Evolutionary conservation across 2,888 invertebrate genomes (phyloP), one percentile per base, ranked within the genome.

Genomic region (Tinea semifulvella): DNA sequence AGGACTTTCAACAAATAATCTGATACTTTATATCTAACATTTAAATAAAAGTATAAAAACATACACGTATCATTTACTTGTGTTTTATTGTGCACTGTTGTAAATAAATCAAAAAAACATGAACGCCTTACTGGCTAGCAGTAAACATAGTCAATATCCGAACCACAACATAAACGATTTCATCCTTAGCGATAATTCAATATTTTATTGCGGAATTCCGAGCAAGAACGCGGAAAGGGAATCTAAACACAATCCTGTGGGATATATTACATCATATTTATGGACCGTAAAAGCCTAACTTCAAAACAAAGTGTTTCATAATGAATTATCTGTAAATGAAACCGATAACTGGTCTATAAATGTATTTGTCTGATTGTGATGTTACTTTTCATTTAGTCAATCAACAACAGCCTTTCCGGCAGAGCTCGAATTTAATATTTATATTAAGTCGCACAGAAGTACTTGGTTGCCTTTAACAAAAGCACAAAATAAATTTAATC

Each of bases 131-230:
- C n/a, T 6, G 38, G n/a, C 16, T 17, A 38, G 11, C 22, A 22
- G 40, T 40, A 40, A 40, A 40, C 14, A 22, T 22, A 40, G 40
- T 40, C 40, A 40, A 40, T 40, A 40, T 40, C 40, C 40, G 40
- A 2, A 13, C 7, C 22, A 40, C 22, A 40, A 40, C 40, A 13
- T 40, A 40, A 40, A 40, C 22, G 40, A 19, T 43, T 43, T 19
- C 35, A 43, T 43, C 35, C 25, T 46, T 48, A 45, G 53, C 50
- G 48, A 55, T 55, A 54, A 55, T 56, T 56, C 53, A 53, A 50
- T 52, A 50, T 57, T 57, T 58, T 56, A 58, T 56, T 53, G 52
- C 52, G 40, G 22, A 40, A 40, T 40, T 13, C 22, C 6, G 40
- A 8, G 38, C 19, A 40, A 40, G 20, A 40, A 20, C 17, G 36